Base-by-base conservation (phyloP, 2,888 invertebrate species). In the Volucella bombylans region DNA sequence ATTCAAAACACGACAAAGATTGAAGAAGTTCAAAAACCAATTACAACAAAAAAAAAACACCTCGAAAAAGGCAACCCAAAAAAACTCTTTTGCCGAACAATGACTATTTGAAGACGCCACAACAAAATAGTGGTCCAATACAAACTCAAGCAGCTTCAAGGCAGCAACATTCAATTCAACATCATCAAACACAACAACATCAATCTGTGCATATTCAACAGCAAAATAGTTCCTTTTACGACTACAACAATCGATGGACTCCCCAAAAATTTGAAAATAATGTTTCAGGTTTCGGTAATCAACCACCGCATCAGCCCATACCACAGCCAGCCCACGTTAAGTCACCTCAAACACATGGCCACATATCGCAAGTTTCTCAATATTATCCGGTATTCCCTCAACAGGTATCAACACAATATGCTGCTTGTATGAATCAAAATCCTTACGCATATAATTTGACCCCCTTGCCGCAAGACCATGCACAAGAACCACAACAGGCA, bases 201-300 rank as follows among this genome's bases (percentile, higher is more conserved):
- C 88, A 87, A 49, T 76, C 87, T 81, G 69, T 79, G 12, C 88
- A 89, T 54, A 94, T 94, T 89, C 94, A 88, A 31, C 89, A 88
- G 45, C 88, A 88, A 82, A 89, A 89, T 76, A 78, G 94, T 86
- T 94, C 94, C 68, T 96, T 96, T 89, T 96, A 95, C 88, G 96
- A 96, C 90, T 96, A 96, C 88, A 96, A 96, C 88, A 96, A 95
- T 88, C 93, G 96, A 87, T 96, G 96, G 96, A 96, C 96, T 90
- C 95, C 95, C 38, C 88, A 90, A 15, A 91, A 91, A 87, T 89
- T 90, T 65, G 91, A 91, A 65, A 90, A 88, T 65, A 90, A 89
- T 57, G 50, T 50, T 47, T 43, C 79, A 4, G 45, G 50, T 10
- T 82, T 79, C 39, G 43, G 31, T 14, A 86, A 82, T 50, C 95